Conservation (phyloP, 2,888 invertebrate species). For the Iselma pallidipennis region DNA sequence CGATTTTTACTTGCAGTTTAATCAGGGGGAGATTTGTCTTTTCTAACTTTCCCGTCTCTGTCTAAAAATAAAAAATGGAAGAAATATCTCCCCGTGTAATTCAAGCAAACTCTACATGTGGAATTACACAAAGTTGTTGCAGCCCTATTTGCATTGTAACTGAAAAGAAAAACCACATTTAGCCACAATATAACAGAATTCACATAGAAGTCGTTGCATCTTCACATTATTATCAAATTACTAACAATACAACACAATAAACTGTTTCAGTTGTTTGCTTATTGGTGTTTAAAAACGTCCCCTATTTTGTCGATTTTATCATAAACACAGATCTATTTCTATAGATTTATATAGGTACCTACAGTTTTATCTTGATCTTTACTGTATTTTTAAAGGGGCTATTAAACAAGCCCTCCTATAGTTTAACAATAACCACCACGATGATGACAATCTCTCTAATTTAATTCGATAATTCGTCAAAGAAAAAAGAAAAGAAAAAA, state of each 20-base stretch:
- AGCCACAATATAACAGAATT: not conserved
- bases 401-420: not conserved
- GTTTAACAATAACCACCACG: not conserved
- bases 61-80: too few relatives aligned
- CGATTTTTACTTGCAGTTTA: too few relatives aligned
- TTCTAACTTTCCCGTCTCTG: too few relatives aligned
- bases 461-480: not conserved
- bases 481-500: too few relatives aligned
- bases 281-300: slow-evolving; percentile 31
- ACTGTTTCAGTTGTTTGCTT: slow-evolving; percentile 29
- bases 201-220: not conserved
- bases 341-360: too few relatives aligned
- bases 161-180: not conserved
- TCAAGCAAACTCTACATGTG: not conserved
- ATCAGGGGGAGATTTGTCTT: too few relatives aligned
- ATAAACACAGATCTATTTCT: slow-evolving; percentile 3
- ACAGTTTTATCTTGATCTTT: not conserved
- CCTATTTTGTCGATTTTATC: slow-evolving; percentile 18
- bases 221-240: slow-evolving; percentile 20
- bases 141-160: not conserved
- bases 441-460: not conserved
- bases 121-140: not conserved
- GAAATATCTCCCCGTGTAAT: not conserved
- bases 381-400: not conserved
- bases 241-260: slow-evolving; percentile 26